phyloP scores from a whole-genome alignment of 2,888 invertebrate genomes.

The Polia nebulosa region DNA sequence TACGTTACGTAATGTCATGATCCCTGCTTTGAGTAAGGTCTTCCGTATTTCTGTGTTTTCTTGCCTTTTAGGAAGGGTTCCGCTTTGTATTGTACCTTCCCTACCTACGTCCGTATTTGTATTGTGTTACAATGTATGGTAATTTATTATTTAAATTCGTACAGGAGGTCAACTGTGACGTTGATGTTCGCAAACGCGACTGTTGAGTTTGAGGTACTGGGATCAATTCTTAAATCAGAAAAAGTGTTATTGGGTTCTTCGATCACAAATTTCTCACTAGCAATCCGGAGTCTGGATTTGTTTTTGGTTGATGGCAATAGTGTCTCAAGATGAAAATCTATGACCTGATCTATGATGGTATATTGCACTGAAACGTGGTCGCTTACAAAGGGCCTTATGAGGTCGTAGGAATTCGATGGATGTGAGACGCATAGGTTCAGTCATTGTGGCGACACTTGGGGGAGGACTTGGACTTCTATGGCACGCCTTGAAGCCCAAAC shows the following conservation, averaged over 20 bases:
- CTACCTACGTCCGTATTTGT: neutral
- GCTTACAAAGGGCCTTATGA: too few relatives aligned
- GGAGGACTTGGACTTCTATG: too few relatives aligned
- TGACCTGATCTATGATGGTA: too few relatives aligned
- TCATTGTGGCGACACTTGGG: too few relatives aligned
- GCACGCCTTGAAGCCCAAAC: too few relatives aligned
- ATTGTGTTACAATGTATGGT: conserved; percentile 6
- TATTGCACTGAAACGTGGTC: too few relatives aligned
- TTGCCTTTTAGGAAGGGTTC: neutral
- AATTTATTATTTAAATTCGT: conserved; percentile 21
- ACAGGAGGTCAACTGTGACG: neutral
- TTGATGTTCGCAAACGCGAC: neutral
- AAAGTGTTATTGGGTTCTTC: neutral
- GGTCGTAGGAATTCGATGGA: too few relatives aligned
- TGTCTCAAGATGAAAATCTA: too few relatives aligned
- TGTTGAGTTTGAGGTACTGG: neutral
- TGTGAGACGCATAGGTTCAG: too few relatives aligned
- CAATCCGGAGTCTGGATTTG: too few relatives aligned
- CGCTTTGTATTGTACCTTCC: neutral
- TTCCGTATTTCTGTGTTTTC: conserved; percentile 20
- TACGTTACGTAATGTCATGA: conserved; percentile 34
- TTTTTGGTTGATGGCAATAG: too few relatives aligned
- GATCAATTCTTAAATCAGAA: neutral
- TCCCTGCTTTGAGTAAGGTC: conserved; percentile 12
- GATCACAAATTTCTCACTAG: too few relatives aligned